Evolutionary conservation across 1,140 invertebrate species (phyloP).

Genomic region (Panagrolaimus sp.): DNA sequence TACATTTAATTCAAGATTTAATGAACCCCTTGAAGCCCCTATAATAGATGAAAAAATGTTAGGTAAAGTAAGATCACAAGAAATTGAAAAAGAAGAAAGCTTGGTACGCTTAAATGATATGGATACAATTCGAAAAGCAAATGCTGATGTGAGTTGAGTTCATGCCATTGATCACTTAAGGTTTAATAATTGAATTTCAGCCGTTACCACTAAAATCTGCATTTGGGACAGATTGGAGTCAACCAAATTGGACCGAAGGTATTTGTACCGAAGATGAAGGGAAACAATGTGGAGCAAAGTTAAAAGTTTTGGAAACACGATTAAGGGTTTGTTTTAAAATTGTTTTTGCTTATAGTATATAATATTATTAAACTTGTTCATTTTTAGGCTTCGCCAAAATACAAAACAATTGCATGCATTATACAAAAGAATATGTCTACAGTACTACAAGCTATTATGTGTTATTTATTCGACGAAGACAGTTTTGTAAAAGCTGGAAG

Average conservation of each 20-base stretch:
- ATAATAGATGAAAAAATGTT: constrained; percentile 2
- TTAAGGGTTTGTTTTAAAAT: background rate
- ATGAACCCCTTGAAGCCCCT: no score
- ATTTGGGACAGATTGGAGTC: background rate
- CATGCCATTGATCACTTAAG: background rate
- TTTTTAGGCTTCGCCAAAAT: background rate
- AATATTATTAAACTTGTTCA: no score
- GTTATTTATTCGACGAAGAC: constrained; percentile 20
- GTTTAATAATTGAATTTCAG: background rate
- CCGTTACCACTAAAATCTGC: background rate
- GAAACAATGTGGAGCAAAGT: background rate
- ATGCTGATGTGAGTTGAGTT: background rate
- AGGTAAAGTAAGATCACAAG: constrained; percentile 3
- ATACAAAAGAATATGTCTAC: constrained; percentile 28
- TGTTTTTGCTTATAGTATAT: no score
- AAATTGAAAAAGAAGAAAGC: background rate
- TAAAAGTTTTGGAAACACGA: background rate
- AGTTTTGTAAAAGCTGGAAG: background rate
- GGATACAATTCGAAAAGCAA: background rate
- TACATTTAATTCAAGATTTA: no score
- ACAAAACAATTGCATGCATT: constrained; percentile 19
- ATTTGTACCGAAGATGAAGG: background rate
- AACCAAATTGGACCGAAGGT: background rate
- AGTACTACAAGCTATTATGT: constrained; percentile 22
- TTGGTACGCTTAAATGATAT: constrained; percentile 2